phyloP scores from a whole-genome alignment of 2,888 invertebrate species.

The Drosophila mulleri region DNA sequence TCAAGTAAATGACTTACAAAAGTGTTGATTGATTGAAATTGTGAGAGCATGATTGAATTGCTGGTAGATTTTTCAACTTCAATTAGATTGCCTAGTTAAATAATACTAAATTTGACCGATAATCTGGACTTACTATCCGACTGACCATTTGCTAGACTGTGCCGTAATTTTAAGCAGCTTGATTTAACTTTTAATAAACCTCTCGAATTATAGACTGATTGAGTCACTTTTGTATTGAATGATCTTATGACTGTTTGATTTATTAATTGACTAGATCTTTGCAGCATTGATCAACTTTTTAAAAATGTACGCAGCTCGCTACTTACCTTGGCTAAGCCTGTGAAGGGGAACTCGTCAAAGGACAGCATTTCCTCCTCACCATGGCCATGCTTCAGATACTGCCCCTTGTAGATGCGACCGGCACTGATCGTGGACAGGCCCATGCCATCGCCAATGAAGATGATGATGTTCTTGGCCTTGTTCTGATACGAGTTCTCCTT shows the following conservation, averaged over 20 bases:
- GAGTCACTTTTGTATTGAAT: background rate
- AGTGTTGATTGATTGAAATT: background rate
- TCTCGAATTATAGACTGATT: background rate
- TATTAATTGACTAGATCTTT: background rate
- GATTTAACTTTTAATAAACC: too few relatives aligned
- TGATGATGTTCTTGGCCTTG: slow-evolving; percentile 88
- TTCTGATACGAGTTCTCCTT: slow-evolving; percentile 70
- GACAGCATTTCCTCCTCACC: slow-evolving; percentile 87
- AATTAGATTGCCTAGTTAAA: too few relatives aligned
- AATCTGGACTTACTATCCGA: background rate
- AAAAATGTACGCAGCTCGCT: background rate
- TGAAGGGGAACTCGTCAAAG: slow-evolving; percentile 88
- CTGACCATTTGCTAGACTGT: background rate
- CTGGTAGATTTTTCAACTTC: too few relatives aligned
- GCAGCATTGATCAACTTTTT: background rate
- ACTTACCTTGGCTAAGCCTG: slow-evolving; percentile 87
- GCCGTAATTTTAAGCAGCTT: background rate
- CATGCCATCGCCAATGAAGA: slow-evolving; percentile 90
- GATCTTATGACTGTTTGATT: background rate
- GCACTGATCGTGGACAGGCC: slow-evolving; percentile 88
- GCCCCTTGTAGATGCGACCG: slow-evolving; percentile 88
- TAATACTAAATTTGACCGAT: too few relatives aligned
- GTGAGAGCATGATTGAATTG: too few relatives aligned
- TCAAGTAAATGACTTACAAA: too few relatives aligned
- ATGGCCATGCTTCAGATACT: slow-evolving; percentile 82